Percentiles rank a stretch among this genome's conserved stretches.
Evolutionary conservation across 2,113 vertebrate species (phyloP).

Genomic region (Marmota monax): DNA sequence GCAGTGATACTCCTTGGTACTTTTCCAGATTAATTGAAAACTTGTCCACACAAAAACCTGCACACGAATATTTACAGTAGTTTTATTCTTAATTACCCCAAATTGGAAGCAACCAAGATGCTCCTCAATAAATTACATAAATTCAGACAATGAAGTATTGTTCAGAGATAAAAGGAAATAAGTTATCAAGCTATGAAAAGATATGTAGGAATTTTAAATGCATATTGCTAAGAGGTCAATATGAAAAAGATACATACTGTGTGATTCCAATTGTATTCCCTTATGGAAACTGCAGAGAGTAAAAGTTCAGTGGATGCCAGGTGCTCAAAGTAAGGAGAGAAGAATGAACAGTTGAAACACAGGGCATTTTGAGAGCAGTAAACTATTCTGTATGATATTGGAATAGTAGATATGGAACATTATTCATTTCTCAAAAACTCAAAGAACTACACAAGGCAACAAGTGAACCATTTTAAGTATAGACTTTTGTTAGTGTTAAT

Average conservation of each 20-base stretch:
- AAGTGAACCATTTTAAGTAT: not conserved
- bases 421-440: not conserved
- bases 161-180: not conserved
- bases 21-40: not conserved
- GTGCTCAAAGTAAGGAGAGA: too few species aligned
- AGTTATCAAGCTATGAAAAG: not conserved
- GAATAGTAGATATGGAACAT: not conserved
- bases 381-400: not conserved
- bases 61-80: not conserved
- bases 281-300: not conserved
- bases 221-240: not conserved
- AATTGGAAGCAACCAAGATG: not conserved
- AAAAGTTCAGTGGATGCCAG: not conserved
- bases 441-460: not conserved
- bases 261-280: not conserved
- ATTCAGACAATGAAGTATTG: not conserved
- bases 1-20: not conserved
- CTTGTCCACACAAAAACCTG: not conserved
- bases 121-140: too few species aligned
- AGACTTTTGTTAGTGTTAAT: not conserved
- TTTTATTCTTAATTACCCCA: not conserved
- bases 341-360: too few species aligned
- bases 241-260: not conserved
- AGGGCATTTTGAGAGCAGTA: too few species aligned
- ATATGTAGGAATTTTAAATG: not conserved